phyloP scores from a whole-genome alignment of 2,888 invertebrate species.

The Rotaria macrura region DNA sequence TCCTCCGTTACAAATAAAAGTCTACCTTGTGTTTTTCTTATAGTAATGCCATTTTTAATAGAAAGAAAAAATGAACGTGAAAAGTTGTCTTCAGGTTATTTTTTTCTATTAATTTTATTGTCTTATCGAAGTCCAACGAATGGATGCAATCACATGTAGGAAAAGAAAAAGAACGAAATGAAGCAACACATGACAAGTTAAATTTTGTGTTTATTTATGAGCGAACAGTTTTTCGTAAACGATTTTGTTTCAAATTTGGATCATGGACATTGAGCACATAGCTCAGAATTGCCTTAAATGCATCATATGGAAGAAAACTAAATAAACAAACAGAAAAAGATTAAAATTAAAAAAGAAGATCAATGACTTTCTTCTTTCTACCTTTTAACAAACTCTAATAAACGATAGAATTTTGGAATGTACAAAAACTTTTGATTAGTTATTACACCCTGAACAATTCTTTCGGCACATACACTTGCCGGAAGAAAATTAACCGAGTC shows the following conservation, averaged over 20 bases:
- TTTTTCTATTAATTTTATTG: background rate
- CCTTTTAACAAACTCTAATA: background rate
- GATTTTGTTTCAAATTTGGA: conserved; percentile 17
- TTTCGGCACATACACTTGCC: background rate
- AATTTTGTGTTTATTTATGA: background rate
- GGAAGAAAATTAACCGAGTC: background rate
- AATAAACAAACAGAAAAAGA: background rate
- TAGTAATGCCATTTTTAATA: background rate
- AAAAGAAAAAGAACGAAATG: background rate
- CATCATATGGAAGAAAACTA: conserved; percentile 10
- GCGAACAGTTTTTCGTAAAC: background rate
- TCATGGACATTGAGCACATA: conserved; percentile 6
- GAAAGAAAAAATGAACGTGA: too few species aligned
- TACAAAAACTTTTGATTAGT: conserved; percentile 7
- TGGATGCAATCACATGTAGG: background rate
- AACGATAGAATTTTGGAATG: background rate
- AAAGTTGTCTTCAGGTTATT: too few species aligned
- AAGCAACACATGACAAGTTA: background rate
- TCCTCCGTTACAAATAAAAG: background rate
- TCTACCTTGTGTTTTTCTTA: background rate
- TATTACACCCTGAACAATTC: conserved; percentile 13
- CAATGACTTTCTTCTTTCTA: background rate
- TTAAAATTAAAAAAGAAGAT: background rate
- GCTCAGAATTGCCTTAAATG: background rate
- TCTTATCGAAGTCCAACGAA: background rate